Percentiles rank a stretch among this genome's conserved stretches.
These are phyloP conservation scores for Drosophila antonietae DNA, from an alignment of 2,888 invertebrate genomes.

Conservation along the genomic window DNA sequence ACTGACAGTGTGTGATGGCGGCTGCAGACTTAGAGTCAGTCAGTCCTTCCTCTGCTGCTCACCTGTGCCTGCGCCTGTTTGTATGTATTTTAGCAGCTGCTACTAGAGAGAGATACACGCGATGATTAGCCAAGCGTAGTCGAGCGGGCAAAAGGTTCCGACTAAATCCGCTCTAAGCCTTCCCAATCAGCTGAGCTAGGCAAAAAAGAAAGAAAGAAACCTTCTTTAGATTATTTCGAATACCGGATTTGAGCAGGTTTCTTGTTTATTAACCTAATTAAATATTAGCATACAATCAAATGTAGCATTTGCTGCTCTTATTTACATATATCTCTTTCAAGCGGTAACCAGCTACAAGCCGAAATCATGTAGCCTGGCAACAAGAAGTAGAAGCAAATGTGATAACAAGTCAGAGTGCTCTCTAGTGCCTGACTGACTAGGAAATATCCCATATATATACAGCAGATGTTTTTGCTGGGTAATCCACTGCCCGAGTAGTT, in stretches of 20 bases:
- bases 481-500: no score
- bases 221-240: slow-evolving; percentile 57
- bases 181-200: slow-evolving; percentile 13
- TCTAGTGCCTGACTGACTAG: not conserved
- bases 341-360: not conserved
- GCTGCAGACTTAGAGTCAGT: slow-evolving; percentile 15
- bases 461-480: no score
- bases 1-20: slow-evolving; percentile 51
- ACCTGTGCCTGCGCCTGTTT: slow-evolving; percentile 27
- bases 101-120: slow-evolving; percentile 58
- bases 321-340: not conserved
- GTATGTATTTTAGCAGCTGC: slow-evolving; percentile 46
- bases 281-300: not conserved
- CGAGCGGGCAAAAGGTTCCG: no score
- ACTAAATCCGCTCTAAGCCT: not conserved
- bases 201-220: slow-evolving; percentile 28
- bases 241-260: not conserved
- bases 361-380: slow-evolving; percentile 41
- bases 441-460: not conserved
- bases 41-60: slow-evolving; percentile 2
- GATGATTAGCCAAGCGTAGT: slow-evolving; percentile 55
- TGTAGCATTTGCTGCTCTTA: not conserved
- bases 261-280: not conserved
- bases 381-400: slow-evolving; percentile 42
- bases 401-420: not conserved